phyloP scores from a whole-genome alignment of 2,888 invertebrate species.

The Yponomeuta sedellus region DNA sequence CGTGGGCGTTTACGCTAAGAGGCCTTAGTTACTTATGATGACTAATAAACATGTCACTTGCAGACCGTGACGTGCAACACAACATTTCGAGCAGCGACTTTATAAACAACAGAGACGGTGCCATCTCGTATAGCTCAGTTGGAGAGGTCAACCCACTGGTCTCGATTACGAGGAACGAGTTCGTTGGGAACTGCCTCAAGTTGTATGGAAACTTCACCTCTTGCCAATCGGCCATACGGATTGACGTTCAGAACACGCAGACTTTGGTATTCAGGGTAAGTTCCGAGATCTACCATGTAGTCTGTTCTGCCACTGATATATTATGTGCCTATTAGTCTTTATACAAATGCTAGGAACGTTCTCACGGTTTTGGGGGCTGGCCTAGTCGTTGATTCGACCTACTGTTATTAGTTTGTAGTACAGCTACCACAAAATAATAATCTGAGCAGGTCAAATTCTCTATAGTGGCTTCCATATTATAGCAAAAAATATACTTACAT shows the following conservation, averaged over 20 bases:
- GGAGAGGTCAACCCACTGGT: slow-evolving; percentile 96
- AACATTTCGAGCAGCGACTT: slow-evolving; percentile 91
- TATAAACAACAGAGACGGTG: slow-evolving; percentile 89
- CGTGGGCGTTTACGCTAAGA: too few relatives aligned
- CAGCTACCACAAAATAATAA: too few relatives aligned
- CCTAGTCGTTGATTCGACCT: too few relatives aligned
- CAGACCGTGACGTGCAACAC: slow-evolving; percentile 94
- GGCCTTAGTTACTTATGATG: not conserved
- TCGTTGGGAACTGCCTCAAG: slow-evolving; percentile 90
- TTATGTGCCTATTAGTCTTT: not conserved
- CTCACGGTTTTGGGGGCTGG: not conserved
- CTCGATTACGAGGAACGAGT: slow-evolving; percentile 90
- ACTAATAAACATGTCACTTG: slow-evolving; percentile 27
- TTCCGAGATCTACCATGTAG: slow-evolving; percentile 21
- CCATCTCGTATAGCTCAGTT: slow-evolving; percentile 90
- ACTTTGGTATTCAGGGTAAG: slow-evolving; percentile 89
- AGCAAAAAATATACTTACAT: too few relatives aligned
- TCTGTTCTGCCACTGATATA: not conserved
- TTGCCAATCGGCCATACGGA: slow-evolving; percentile 86
- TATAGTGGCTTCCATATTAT: too few relatives aligned
- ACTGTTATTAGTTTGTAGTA: too few relatives aligned
- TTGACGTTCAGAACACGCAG: slow-evolving; percentile 96
- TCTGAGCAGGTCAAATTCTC: too few relatives aligned
- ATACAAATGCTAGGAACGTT: not conserved
- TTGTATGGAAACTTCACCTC: slow-evolving; percentile 97